A percentile compares a stretch with the other conserved stretches of the same genome.
phyloP scores from a whole-genome alignment of 2,888 invertebrate species.

The Scaptodrosophila latifasciaeformis region DNA sequence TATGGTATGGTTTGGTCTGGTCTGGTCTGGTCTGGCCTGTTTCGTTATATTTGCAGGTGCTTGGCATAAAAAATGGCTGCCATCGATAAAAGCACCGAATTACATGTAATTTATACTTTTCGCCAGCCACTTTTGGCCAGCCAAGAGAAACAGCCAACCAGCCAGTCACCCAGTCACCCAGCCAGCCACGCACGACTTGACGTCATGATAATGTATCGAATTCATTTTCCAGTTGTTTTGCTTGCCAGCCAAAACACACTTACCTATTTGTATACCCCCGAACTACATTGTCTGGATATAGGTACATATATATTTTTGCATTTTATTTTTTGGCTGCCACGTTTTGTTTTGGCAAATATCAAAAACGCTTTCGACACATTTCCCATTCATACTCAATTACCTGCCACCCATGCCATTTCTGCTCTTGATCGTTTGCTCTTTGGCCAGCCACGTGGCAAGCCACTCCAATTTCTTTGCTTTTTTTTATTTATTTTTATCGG shows the following conservation, averaged over 20 bases:
- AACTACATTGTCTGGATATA: slow-evolving; percentile 17
- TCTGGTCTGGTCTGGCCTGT: slow-evolving; percentile 6
- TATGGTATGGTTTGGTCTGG: neutral
- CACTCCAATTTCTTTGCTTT: slow-evolving; percentile 14
- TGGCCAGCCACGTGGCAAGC: slow-evolving; percentile 34
- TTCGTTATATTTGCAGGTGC: slow-evolving; percentile 48
- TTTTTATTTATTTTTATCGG: neutral
- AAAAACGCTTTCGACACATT: slow-evolving; percentile 66
- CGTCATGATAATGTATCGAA: slow-evolving; percentile 68
- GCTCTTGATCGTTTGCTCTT: neutral
- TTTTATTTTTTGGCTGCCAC: slow-evolving; percentile 14
- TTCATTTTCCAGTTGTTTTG: slow-evolving; percentile 67
- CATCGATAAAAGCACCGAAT: slow-evolving; percentile 48
- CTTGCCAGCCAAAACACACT: slow-evolving; percentile 38
- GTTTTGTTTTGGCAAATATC: slow-evolving; percentile 61
- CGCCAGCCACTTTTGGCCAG: slow-evolving; percentile 51
- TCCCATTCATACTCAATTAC: slow-evolving; percentile 67
- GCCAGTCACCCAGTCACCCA: slow-evolving; percentile 52
- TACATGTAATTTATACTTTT: slow-evolving; percentile 63
- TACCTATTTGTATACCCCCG: slow-evolving; percentile 6
- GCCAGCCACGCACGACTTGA: slow-evolving; percentile 62
- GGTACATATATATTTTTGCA: slow-evolving; percentile 1
- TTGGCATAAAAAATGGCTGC: slow-evolving; percentile 61
- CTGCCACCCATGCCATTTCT: slow-evolving; percentile 25
- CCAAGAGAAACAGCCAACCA: slow-evolving; percentile 12